Percentiles rank a stretch among this genome's conserved stretches.
Conservation (phyloP, 2,113 vertebrate species). For the Butorides virescens region DNA sequence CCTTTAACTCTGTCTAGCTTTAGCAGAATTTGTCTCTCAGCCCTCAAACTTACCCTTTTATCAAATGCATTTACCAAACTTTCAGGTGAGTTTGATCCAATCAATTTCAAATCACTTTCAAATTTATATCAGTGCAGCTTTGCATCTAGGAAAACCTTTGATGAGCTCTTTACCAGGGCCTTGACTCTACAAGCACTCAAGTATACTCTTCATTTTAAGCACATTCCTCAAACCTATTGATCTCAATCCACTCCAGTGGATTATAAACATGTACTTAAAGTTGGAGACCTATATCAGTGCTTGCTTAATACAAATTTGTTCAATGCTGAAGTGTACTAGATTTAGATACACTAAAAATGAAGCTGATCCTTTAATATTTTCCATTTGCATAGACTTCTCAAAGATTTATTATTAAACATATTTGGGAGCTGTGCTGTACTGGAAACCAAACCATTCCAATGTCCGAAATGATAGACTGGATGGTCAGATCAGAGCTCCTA, state of each 20-base stretch:
- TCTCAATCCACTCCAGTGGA: constrained; percentile 51
- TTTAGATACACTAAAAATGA: constrained; percentile 47
- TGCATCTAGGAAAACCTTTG: constrained; percentile 47
- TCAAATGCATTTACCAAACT: constrained; percentile 20
- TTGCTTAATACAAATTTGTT: constrained; percentile 40
- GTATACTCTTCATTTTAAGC: constrained; percentile 52
- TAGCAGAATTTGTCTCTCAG: neutral
- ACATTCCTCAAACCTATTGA: constrained; percentile 58
- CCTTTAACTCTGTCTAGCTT: neutral
- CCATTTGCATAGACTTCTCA: neutral
- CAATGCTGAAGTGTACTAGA: constrained; percentile 53
- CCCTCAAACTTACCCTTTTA: neutral
- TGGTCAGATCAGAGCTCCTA: neutral
- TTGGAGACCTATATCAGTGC: constrained; percentile 16
- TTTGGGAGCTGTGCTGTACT: neutral
- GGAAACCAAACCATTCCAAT: neutral
- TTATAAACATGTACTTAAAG: constrained; percentile 58
- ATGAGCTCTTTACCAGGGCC: constrained; percentile 32
- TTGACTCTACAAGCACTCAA: constrained; percentile 47
- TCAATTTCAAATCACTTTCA: constrained; percentile 36
- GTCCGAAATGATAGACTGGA: neutral
- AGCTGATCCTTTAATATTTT: constrained; percentile 19
- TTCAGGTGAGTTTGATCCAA: constrained; percentile 21
- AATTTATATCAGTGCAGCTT: constrained; percentile 37
- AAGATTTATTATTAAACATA: neutral